Evolutionary conservation across 2,113 vertebrate genomes (phyloP), one percentile per base, ranked within the genome.

Genomic region (Thunnus maccoyii): DNA sequence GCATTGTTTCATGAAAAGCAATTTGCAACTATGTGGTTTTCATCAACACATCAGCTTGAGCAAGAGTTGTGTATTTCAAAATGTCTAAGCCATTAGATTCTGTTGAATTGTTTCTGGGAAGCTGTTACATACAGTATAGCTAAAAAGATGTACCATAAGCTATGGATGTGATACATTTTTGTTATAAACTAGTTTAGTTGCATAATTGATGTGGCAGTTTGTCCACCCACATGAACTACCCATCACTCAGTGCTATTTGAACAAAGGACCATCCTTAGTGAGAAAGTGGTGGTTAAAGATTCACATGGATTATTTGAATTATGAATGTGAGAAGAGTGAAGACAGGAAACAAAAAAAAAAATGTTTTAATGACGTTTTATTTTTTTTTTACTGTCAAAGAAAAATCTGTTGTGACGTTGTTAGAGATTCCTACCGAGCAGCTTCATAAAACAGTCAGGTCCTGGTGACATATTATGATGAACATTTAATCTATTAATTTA

Each of bases 21-120:
- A 76, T 72, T 55, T 57, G 68, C 36, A 80, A 74, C n/a, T 20
- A 1, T 62, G 66, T 17, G 20, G 73, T 62, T 78, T 84, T 56
- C 15, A 5, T 47, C 10, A 63, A 16, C 18, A 4, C 11, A 30
- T 12, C 22, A 63, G 46, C 16, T 83, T 64, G 9, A 46, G 54
- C 11, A 74, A 82, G 64, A 58, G 13, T 32, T 4, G 14, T 27
- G 1, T 0, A n/a, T 76, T 81, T 77, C 48, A 57, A 56, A 81
- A 69, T 20, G 17, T 17, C 16, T 4, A 74, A 74, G 16, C n/a
- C 58, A 1, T 3, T 52, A n/a, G 64, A 65, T 25, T 65, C 32
- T 7, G 3, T 12, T 36, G 11, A 62, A 27, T 11, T 67, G 27
- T 36, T 16, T 48, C 16, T 1, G n/a, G 57, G 54, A 57, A 4